Conservation (phyloP, 2,113 vertebrate species). For the Sceloporus tristichus region DNA sequence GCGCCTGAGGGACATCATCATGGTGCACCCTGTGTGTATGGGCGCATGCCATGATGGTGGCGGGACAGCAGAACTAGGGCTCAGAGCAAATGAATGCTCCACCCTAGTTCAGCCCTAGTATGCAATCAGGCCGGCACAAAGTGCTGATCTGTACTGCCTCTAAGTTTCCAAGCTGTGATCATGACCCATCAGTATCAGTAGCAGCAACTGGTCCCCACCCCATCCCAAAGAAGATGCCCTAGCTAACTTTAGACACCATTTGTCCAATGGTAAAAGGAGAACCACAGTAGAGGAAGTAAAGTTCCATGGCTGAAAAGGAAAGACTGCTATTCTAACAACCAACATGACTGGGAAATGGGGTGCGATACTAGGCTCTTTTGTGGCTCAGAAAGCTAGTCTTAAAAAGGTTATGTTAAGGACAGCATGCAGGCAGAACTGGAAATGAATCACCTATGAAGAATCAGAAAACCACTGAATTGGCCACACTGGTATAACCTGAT, state of each 20-base stretch:
- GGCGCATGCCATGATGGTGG: too few relatives aligned
- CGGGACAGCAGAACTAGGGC: too few relatives aligned
- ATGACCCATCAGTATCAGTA: background rate
- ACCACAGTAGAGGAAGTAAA: too few relatives aligned
- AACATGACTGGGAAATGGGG: background rate
- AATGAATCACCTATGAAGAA: background rate
- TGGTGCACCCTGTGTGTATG: too few relatives aligned
- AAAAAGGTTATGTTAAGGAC: background rate
- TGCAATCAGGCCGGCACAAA: too few relatives aligned
- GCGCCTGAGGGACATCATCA: too few relatives aligned
- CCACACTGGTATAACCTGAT: background rate
- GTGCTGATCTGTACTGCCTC: too few relatives aligned
- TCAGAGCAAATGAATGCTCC: too few relatives aligned
- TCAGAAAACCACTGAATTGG: background rate
- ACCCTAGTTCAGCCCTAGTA: too few relatives aligned
- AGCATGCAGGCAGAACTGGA: background rate
- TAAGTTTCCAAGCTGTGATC: too few relatives aligned
- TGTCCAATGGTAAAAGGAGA: background rate
- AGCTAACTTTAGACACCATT: too few relatives aligned
- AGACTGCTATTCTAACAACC: background rate
- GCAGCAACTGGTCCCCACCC: background rate
- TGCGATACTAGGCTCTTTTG: background rate
- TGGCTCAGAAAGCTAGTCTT: background rate
- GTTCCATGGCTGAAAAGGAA: background rate
- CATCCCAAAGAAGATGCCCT: background rate